Conservation (phyloP, 1,140 invertebrate species). For the Diploscapter pachys region DNA sequence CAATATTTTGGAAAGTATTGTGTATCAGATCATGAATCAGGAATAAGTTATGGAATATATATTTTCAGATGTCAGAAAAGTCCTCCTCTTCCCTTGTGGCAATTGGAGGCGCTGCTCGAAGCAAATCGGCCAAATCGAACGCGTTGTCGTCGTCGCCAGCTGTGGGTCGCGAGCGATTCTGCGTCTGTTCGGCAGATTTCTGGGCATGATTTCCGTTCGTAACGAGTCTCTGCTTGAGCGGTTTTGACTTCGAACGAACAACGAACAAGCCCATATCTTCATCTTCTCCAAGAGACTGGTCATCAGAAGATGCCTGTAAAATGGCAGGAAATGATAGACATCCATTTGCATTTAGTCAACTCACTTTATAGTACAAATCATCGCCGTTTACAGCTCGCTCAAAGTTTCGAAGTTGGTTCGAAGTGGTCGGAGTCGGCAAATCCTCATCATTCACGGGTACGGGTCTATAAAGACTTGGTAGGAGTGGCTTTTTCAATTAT, state of each 20-base stretch:
- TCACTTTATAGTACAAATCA: conserved; percentile 24
- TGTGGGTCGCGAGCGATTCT: not conserved
- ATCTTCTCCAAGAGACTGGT: conserved; percentile 30
- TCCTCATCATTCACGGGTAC: conserved; percentile 12
- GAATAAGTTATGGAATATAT: no score
- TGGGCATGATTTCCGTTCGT: not conserved
- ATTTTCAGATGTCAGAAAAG: no score
- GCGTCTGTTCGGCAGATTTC: not conserved
- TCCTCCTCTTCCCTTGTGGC: not conserved
- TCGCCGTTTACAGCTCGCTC: conserved; percentile 34
- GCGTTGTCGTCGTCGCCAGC: conserved; percentile 17
- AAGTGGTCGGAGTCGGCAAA: conserved; percentile 5
- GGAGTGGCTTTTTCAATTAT: no score
- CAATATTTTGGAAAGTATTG: no score
- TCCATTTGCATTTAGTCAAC: not conserved
- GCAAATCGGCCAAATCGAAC: conserved; percentile 30
- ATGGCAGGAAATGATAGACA: not conserved
- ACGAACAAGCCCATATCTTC: conserved; percentile 13
- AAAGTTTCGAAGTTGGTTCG: conserved; percentile 16
- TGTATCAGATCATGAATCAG: no score
- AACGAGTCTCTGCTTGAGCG: not conserved
- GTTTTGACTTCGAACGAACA: conserved; percentile 5
- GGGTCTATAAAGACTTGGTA: not conserved
- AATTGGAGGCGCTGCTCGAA: conserved; percentile 25
- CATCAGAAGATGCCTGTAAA: conserved; percentile 33